Base-by-base conservation (phyloP, 2,113 vertebrate genomes). In the Connochaetes taurinus region DNA sequence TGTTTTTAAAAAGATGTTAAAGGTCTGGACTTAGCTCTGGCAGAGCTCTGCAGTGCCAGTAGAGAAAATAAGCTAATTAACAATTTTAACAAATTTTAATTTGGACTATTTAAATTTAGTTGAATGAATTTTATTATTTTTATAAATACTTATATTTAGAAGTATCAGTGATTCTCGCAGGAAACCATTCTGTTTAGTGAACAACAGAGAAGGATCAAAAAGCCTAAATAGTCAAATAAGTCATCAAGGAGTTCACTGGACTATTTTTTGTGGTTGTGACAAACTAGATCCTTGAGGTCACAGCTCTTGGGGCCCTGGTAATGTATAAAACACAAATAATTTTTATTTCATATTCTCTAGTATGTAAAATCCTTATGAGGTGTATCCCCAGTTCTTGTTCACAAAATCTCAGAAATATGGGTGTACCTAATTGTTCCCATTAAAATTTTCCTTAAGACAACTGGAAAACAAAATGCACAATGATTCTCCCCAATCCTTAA, bases 51-150 rank as follows among this genome's bases (percentile, higher is more conserved):
- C 21, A 76, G 23, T 27, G 71, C 40, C 40, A 76, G 71, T 43
- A 25, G 6, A 76, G 71, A 76, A 43, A 76, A 76, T 40, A 76
- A 43, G 36, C 23, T 23, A 76, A 80, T 27, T 52, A 92, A 94
- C 71, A 92, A 45, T n/a, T 80, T 94, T 90, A 96, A 67, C 43
- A 97, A 82, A 7, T 88, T 95, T 93, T 92, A 62, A 74, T 91
- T 83, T 78, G 92, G 31, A 62, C 45, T 43, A 43, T 62, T 96
- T 87, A 96, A 86, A 89, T 85, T 95, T 58, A 94, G 33, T 55
- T 71, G 76, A 60, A 36, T 86, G 86, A 47, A 87, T 95, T 95
- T 52, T 89, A 91, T 81, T 91, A 76, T 76, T 43, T 76, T 43
- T 76, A 25, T 76, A 43, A 25, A 76, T 76, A 43, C 7, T 76